Evolutionary conservation across 2,797 vertebrate genomes (phyloP).

Genomic region (Catamblyrhynchus diadema): DNA sequence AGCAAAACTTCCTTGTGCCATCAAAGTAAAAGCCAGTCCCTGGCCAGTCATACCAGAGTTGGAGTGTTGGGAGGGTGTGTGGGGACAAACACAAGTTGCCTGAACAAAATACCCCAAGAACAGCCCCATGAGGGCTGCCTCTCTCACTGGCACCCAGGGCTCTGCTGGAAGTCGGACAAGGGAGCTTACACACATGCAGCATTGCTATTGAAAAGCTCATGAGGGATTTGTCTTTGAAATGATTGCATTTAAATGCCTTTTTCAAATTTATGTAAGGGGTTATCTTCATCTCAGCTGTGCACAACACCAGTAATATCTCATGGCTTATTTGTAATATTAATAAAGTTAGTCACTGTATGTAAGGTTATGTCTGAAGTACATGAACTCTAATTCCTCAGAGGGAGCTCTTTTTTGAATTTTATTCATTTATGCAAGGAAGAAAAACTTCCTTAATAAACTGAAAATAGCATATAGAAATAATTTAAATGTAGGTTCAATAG

Average conservation of each 20-base stretch:
- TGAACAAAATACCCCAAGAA: background rate
- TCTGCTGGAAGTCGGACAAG: background rate
- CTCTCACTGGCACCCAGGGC: background rate
- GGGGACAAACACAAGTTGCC: background rate
- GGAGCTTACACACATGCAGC: background rate
- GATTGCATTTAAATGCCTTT: background rate
- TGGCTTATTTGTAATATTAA: background rate
- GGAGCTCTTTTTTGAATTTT: background rate
- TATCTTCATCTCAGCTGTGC: background rate
- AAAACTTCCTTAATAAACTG: background rate
- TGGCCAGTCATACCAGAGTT: background rate
- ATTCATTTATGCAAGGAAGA: background rate
- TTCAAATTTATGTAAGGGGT: background rate
- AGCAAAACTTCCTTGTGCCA: background rate
- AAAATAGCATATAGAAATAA: background rate
- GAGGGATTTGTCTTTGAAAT: background rate
- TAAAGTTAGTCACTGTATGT: background rate
- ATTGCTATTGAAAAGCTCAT: background rate
- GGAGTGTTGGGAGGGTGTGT: rapidly evolving
- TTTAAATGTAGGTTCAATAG: background rate
- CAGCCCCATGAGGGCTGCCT: background rate
- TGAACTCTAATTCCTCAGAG: background rate
- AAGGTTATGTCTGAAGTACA: background rate
- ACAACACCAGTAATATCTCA: background rate
- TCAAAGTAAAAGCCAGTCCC: background rate